Conservation (phyloP, 1,140 invertebrate species). For the Papilio dardanus region DNA sequence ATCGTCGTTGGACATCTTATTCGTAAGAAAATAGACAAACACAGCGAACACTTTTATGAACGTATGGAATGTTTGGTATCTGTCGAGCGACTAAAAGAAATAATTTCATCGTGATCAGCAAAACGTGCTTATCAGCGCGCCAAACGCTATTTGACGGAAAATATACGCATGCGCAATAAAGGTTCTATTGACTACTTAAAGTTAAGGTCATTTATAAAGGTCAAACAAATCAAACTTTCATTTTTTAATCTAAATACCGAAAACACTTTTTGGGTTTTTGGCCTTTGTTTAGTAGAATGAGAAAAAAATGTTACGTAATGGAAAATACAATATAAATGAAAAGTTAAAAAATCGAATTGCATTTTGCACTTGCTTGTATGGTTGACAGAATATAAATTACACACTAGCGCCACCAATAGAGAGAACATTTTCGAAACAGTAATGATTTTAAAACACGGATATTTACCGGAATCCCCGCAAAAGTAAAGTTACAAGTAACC, state of each 20-base stretch:
- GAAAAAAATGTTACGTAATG: constrained; percentile 27
- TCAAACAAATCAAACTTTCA: constrained; percentile 46
- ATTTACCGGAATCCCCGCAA: not conserved
- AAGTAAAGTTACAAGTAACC: not conserved
- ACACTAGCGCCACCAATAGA: not conserved
- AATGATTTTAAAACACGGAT: not conserved
- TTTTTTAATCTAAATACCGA: constrained; percentile 13
- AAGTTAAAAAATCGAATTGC: not conserved
- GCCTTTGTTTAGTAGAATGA: not conserved
- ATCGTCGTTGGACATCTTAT: constrained; percentile 76
- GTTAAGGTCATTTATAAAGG: constrained; percentile 66
- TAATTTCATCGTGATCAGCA: constrained; percentile 72
- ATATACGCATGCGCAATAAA: constrained; percentile 70
- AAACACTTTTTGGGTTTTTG: not conserved
- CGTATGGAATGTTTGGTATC: constrained; percentile 68
- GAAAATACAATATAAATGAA: constrained; percentile 3
- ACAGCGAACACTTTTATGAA: constrained; percentile 43
- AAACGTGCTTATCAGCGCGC: constrained; percentile 72
- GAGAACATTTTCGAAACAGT: not conserved
- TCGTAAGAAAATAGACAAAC: constrained; percentile 45
- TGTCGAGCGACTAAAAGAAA: constrained; percentile 69
- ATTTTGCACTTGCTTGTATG: not conserved
- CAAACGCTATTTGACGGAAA: constrained; percentile 74
- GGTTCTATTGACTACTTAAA: constrained; percentile 60
- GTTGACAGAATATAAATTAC: constrained; percentile 1